Base-by-base conservation (phyloP, 2,113 vertebrate species). In the Aramus guarauna region DNA sequence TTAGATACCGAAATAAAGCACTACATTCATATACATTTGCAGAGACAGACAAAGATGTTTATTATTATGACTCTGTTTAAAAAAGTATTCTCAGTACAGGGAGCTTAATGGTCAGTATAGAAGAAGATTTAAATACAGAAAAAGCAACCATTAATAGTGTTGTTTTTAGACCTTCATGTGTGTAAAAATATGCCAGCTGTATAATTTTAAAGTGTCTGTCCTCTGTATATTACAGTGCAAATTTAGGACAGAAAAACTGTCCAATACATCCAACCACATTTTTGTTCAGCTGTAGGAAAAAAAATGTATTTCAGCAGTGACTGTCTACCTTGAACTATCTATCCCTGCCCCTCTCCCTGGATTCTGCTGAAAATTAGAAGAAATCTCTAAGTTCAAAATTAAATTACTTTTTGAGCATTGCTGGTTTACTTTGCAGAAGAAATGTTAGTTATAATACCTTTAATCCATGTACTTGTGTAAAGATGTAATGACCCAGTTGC, bases 1-100 rank as follows among this genome's bases (percentile, higher is more conserved):
- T 62, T 36, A 39, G 75, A 67, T 80, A 71, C 52, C 85, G 69
- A 96, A 95, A 95, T 91, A 80, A 95, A 91, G n/a, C 34, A 47
- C 27, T 59, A 39, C 11, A 58, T 72, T 85, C 50, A 58, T 56
- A 88, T 15, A 59, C 0, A 1, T 84, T 75, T 90, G 23, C 67
- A 82, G 62, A 88, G 43, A 39, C 29, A 79, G 69, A 48, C 13
- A 64, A 62, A 77, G 11, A 12, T 75, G 52, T 88, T 75, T 75
- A 50, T 66, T 76, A 11, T 29, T 34, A 48, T 2, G 1, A 18
- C 19, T 71, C 5, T 45, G 1, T 64, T 82, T 45, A 12, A 52
- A 89, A 78, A 94, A 22, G 19, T 63, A 50, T 3, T 66, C n/a
- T 48, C 18, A 23, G 6, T 62, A 50, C 8, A 63, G 13, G 13